Percentiles rank a stretch among this genome's conserved stretches.
Evolutionary conservation across 2,797 vertebrate genomes (phyloP).

Genomic region (Mormyrus proboscirostris): DNA sequence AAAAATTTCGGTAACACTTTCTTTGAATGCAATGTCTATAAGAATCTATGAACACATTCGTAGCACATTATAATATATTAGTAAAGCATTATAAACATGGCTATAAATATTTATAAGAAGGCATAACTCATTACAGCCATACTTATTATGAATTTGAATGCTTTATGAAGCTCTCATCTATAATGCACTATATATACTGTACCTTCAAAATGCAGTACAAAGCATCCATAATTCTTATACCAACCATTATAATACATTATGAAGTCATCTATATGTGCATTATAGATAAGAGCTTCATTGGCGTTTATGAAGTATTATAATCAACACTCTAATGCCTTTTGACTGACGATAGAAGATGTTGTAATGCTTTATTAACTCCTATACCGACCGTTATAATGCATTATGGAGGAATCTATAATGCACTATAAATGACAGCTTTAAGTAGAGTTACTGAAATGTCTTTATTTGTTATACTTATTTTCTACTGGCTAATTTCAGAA

Average conservation of each 20-base stretch:
- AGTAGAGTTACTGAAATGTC: not conserved
- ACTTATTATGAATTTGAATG: not conserved
- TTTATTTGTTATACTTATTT: not conserved
- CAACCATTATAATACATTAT: not conserved
- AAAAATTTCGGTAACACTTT: not conserved
- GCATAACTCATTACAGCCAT: not conserved
- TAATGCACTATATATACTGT: not conserved
- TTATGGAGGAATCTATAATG: not conserved
- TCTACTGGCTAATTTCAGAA: not conserved
- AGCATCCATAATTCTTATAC: not conserved
- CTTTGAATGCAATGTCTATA: not conserved
- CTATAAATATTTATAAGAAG: not conserved
- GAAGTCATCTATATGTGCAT: not conserved
- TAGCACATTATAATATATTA: not conserved
- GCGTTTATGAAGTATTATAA: not conserved
- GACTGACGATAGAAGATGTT: not conserved
- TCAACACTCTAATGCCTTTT: not conserved
- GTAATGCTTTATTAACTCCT: not conserved
- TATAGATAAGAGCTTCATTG: not conserved
- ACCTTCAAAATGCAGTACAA: not conserved
- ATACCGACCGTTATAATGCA: not conserved
- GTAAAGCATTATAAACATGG: not conserved
- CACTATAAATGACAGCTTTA: not conserved
- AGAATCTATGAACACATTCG: not conserved
- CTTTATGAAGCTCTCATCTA: not conserved